Evolutionary conservation across 2,113 vertebrate genomes (phyloP).

Genomic region (Symphodus melops): DNA sequence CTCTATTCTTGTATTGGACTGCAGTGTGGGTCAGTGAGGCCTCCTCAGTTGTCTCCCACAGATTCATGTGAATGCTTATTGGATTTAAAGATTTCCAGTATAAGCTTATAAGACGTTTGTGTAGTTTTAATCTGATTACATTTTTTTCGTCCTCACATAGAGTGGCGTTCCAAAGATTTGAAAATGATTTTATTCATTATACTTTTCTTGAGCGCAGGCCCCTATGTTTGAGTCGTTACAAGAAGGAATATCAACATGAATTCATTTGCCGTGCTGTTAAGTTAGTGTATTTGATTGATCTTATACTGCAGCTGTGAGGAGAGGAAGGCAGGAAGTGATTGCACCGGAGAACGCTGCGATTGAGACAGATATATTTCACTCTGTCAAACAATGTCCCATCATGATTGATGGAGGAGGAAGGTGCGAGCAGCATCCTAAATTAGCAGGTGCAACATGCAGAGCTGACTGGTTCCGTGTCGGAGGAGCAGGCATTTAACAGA

Average conservation of each 20-base stretch:
- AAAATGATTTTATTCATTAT: not conserved
- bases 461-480: conserved; percentile 35
- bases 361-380: conserved; percentile 26
- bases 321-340: not conserved
- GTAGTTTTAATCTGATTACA: not conserved
- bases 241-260: not conserved
- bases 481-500: conserved; percentile 33
- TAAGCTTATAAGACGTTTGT: conserved; percentile 25
- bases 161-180: not conserved
- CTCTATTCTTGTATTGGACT: not conserved
- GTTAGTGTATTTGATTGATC: not conserved
- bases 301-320: not conserved
- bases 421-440: conserved; percentile 11
- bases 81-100: conserved; percentile 32
- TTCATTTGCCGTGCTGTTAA: not conserved
- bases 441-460: conserved; percentile 42
- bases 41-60: not conserved
- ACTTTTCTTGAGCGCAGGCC: not conserved
- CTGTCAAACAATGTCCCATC: conserved; percentile 43
- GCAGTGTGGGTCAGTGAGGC: conserved; percentile 7
- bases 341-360: not conserved
- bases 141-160: not conserved
- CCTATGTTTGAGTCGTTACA: not conserved
- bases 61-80: conserved; percentile 42
- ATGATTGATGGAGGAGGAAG: conserved; percentile 35